phyloP scores from a whole-genome alignment of 2,797 vertebrate genomes.

The Menidia menidia region DNA sequence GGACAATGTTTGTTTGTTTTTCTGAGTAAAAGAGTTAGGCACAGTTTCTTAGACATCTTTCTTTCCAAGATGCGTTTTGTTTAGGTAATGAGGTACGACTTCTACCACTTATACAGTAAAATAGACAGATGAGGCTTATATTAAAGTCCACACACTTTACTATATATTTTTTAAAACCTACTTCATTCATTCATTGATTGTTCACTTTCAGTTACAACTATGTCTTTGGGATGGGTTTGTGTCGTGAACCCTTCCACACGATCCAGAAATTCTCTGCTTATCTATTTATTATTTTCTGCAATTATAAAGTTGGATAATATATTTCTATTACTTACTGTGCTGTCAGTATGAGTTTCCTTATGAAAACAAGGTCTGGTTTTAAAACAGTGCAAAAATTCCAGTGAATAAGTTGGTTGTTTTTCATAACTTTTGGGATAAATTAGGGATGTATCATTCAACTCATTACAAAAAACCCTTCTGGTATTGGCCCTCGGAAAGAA shows the following conservation, averaged over 20 bases:
- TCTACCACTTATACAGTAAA: no score
- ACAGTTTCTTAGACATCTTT: no score
- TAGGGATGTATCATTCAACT: constrained; percentile 16
- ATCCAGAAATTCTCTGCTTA: no score
- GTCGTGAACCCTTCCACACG: no score
- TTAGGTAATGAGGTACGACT: no score
- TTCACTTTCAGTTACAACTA: not conserved
- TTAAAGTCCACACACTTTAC: no score
- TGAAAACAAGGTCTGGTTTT: constrained; percentile 21
- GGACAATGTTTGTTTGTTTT: no score
- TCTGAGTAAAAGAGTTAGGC: no score
- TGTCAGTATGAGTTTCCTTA: not conserved
- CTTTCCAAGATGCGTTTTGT: no score
- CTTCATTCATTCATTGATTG: not conserved
- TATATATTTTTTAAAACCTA: not conserved
- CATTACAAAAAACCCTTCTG: constrained; percentile 22
- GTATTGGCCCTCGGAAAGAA: constrained; percentile 7
- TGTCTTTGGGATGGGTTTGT: no score
- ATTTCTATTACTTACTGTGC: not conserved
- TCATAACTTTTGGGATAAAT: constrained; percentile 13
- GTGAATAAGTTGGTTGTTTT: not conserved
- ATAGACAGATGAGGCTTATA: no score
- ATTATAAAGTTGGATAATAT: not conserved
- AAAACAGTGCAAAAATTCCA: constrained; percentile 19
- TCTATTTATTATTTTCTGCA: no score